phyloP scores from a whole-genome alignment of 2,888 invertebrate species.

The Pseudeuparius sepicola region DNA sequence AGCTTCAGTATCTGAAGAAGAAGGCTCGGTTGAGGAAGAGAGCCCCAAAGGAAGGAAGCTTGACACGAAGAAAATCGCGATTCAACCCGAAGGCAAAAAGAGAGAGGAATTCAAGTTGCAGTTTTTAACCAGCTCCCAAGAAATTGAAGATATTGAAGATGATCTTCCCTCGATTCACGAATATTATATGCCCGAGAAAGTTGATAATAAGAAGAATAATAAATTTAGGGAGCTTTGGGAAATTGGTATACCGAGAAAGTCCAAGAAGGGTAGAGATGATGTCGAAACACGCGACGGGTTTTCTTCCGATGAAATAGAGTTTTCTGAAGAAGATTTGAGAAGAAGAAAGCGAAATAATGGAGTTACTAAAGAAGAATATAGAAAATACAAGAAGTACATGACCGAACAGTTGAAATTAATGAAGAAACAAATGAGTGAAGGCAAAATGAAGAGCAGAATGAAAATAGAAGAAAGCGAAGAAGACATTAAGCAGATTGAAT shows the following conservation, averaged over 20 bases:
- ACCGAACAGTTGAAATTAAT: slow-evolving; percentile 1
- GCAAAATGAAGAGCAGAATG: not conserved
- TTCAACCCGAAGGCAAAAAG: not conserved
- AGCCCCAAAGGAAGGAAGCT: slow-evolving; percentile 10
- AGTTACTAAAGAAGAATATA: slow-evolving; percentile 3
- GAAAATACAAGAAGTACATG: not conserved
- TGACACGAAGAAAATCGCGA: slow-evolving; percentile 15
- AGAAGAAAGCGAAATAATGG: slow-evolving; percentile 4
- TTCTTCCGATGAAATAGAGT: too few species aligned
- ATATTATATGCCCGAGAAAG: slow-evolving; percentile 15
- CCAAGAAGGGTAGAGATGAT: too few species aligned
- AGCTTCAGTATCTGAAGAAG: slow-evolving; percentile 15
- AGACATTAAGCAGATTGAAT: too few species aligned
- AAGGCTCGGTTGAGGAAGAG: slow-evolving; percentile 17
- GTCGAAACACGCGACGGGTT: too few species aligned
- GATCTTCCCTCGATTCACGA: slow-evolving; percentile 25
- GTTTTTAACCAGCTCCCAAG: slow-evolving; percentile 21
- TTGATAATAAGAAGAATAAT: slow-evolving; percentile 8
- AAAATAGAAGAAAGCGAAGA: not conserved
- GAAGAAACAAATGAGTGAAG: not conserved
- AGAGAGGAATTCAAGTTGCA: slow-evolving; percentile 16
- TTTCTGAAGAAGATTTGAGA: too few species aligned
- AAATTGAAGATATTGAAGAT: slow-evolving; percentile 22
- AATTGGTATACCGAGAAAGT: too few species aligned
- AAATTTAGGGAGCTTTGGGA: not conserved